Base-by-base conservation (phyloP, 2,113 vertebrate genomes). In the Gorsachius goisagi region DNA sequence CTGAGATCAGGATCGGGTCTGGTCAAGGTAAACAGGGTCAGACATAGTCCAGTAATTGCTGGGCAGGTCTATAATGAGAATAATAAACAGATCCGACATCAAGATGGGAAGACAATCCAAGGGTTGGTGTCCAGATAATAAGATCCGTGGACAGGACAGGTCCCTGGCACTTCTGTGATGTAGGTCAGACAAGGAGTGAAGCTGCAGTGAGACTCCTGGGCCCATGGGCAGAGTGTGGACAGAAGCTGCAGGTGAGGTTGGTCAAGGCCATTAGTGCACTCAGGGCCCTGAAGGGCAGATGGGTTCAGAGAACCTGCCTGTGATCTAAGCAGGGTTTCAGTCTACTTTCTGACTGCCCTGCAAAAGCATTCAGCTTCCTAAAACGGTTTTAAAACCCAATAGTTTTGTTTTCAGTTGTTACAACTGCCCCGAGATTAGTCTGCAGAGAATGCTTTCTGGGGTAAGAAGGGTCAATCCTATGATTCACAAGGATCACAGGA, bases 101-200 rank as follows among this genome's bases (percentile, higher is more conserved):
- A 3, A 35, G n/a, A 20, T 33, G 49, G 67, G 45, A 64, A 73
- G 37, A 6, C 30, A 32, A 2, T 11, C 4, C 55, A 53, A 22
- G 64, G 35, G 8, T 28, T 59, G 39, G 41, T 71, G 58, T 15
- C 32, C 60, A 55, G 56, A 9, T 30, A 4, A 3, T 6, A 32
- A 60, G 27, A 52, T 62, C 32, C 26, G 3, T 41, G 78, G 59
- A 11, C 24, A 47, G 53, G 26, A 44, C 35, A 56, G 21, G 33
- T 73, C 28, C 45, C 8, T 30, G 64, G 30, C 18, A 17, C 23
- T 62, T 49, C 45, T 3, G 6, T 0, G 0, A 5, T 27, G 14
- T 7, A 14, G 63, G 4, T 67, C 52, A 80, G 67, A 52, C 41
- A 21, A 27, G 41, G 64, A 32, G 37, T 53, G 59, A 12, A 33